These are phyloP conservation scores for Papilio dardanus DNA, from an alignment of 1,140 invertebrate species.

Conservation along the genomic window DNA sequence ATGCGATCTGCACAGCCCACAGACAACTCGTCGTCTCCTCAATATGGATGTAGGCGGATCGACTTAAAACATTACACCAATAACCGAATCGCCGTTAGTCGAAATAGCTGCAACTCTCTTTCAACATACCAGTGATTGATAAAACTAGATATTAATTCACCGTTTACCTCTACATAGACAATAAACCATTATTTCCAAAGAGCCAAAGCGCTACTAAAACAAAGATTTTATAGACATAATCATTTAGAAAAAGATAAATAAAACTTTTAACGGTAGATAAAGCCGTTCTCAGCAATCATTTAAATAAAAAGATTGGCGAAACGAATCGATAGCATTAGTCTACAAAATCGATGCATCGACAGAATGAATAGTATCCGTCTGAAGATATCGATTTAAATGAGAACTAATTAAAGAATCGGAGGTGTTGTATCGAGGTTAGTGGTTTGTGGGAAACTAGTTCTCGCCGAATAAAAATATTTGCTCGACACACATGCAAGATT, in stretches of 20 bases:
- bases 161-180: not conserved
- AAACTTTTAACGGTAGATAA: slow-evolving; percentile 30
- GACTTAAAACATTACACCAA: slow-evolving; percentile 8
- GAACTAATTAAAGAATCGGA: slow-evolving; percentile 37
- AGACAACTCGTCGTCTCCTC: slow-evolving; percentile 7
- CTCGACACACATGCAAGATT: slow-evolving; percentile 48
- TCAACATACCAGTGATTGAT: not conserved
- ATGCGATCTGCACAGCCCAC: not conserved
- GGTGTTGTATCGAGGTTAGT: slow-evolving; percentile 42
- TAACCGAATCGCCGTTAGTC: not conserved
- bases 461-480: slow-evolving; percentile 56
- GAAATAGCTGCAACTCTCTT: not conserved
- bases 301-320: slow-evolving; percentile 13
- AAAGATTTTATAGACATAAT: not conserved
- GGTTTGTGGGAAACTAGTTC: slow-evolving; percentile 50
- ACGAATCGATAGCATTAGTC: slow-evolving; percentile 27
- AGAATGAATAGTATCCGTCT: slow-evolving; percentile 30
- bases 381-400: slow-evolving; percentile 36
- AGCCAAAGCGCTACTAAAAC: not conserved
- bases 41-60: slow-evolving; percentile 23
- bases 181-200: not conserved
- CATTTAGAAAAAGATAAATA: slow-evolving; percentile 21
- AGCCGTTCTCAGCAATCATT: not conserved
- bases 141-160: not conserved
- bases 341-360: slow-evolving; percentile 25